Evolutionary conservation across 1,140 invertebrate genomes (phyloP), one percentile per base, ranked within the genome.

Genomic region (Babylonia areolata): DNA sequence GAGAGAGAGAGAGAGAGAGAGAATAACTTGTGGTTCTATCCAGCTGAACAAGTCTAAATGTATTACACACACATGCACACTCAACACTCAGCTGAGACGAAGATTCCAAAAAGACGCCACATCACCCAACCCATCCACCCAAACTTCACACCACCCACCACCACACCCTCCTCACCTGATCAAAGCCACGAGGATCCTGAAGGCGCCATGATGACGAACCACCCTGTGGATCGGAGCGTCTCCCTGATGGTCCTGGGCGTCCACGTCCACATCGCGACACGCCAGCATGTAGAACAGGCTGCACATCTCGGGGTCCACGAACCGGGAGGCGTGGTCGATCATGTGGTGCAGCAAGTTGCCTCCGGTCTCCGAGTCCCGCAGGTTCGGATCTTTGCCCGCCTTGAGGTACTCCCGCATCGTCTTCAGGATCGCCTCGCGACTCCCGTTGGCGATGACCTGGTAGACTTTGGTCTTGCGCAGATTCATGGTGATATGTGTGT

Each of bases 261-360:
- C 92, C 31, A 93, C 89, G 28, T 93, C 90, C 15, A 93, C 88
- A 73, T 91, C 90, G 79, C 90, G 90, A 85, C 91, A 92, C 0
- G 92, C 92, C 79, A 93, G 84, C 88, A 90, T 91, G 83, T 93
- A 93, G 37, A 93, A 88, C 6, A 91, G 87, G 33, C 89, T 88
- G 54, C 91, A 85, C 28, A 91, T 91, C 40, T 92, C 90, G 15
- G 91, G 91, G 42, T 89, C 88, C 33, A 87, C 85, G 64, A 93
- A 93, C 37, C 88, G 87, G 77, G 91, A 87, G 0, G 90, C 88
- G 73, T 91, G 86, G 39, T 90, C 84, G 12, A 92, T 88, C 23
- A 93, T 89, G 78, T 92, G 86, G 85, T 93, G 92, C 42, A 93
- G 84, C 2, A 92, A 78, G n/a, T 87, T 90, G 17, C 90, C 92